Conservation (phyloP, 2,888 invertebrate genomes). For the Hydroisotoma schaefferi region DNA sequence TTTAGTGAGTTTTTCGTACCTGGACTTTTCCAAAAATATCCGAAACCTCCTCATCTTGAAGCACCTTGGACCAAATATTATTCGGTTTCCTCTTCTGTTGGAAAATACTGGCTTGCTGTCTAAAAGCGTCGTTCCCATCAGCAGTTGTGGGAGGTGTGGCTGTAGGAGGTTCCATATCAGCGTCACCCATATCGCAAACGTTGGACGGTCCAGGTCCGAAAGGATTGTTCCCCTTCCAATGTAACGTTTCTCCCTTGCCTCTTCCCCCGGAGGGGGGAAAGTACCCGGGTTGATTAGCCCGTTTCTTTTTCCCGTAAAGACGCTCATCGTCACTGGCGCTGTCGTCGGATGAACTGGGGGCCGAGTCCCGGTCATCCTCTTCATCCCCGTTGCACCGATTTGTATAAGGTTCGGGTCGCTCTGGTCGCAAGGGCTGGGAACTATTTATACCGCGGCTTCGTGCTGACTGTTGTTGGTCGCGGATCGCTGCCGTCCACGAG, state of each 20-base stretch:
- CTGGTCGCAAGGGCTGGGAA: not conserved
- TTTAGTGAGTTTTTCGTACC: no score
- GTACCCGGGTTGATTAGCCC: not conserved
- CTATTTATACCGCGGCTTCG: not conserved
- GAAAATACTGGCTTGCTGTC: constrained; percentile 16
- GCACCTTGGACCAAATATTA: constrained; percentile 26
- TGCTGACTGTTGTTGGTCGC: not conserved
- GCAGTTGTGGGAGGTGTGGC: not conserved
- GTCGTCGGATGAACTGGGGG: constrained; percentile 8
- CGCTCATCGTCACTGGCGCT: not conserved
- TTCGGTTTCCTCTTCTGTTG: constrained; percentile 32
- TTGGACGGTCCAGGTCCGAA: no score
- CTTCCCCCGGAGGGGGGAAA: no score
- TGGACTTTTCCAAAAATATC: constrained; percentile 18
- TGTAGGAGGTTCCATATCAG: not conserved
- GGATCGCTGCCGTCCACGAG: not conserved
- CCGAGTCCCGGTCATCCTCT: not conserved
- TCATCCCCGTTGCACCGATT: no score
- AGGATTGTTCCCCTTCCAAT: not conserved
- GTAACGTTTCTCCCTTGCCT: not conserved
- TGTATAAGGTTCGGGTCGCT: not conserved
- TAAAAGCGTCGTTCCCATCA: constrained; percentile 4
- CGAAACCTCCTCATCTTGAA: constrained; percentile 33
- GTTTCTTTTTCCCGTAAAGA: not conserved
- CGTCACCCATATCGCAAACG: no score